A percentile compares a stretch with the other conserved stretches of the same genome.
Evolutionary conservation across 2,797 vertebrate species (phyloP).

Genomic region (Tachyglossus aculeatus): DNA sequence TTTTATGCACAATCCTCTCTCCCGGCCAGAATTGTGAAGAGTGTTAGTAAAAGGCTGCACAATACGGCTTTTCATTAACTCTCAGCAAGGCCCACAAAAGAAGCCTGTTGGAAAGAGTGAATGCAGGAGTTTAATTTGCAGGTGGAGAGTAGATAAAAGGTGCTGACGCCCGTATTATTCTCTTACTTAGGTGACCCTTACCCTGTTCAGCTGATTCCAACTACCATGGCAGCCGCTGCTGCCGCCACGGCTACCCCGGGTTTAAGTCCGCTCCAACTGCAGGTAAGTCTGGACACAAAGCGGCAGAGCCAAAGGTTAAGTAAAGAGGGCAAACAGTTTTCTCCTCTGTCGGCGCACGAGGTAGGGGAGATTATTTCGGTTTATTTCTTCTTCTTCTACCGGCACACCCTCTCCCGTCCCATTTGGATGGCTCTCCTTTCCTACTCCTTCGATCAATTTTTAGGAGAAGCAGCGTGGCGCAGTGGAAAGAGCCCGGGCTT

Average conservation of each 20-base stretch:
- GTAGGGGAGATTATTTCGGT: background rate
- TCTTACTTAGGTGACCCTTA: conserved; percentile 93
- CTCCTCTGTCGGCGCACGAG: conserved; percentile 15
- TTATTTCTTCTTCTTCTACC: no score
- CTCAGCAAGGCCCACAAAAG: conserved; percentile 85
- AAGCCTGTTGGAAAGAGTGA: conserved; percentile 82
- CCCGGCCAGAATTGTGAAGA: conserved; percentile 89
- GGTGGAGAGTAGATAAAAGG: conserved; percentile 82
- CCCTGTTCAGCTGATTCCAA: conserved; percentile 98
- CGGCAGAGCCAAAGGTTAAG: conserved; percentile 67
- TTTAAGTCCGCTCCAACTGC: conserved; percentile 93
- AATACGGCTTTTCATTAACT: conserved; percentile 96
- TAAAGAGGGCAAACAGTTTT: conserved; percentile 58
- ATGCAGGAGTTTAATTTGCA: conserved; percentile 82
- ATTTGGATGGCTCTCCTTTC: no score
- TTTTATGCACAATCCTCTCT: conserved; percentile 93
- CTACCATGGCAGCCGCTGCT: conserved; percentile 95
- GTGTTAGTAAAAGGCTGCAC: conserved; percentile 91
- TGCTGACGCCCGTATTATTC: conserved; percentile 78
- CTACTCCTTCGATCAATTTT: no score
- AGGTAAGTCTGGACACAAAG: conserved; percentile 82
- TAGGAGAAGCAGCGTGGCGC: no score
- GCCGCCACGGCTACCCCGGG: conserved; percentile 90
- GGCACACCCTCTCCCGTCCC: no score
- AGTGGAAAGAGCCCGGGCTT: no score